A percentile compares a stretch with the other conserved stretches of the same genome.
These are phyloP conservation scores for Xestia rhomboidea DNA, from an alignment of 2,888 invertebrate genomes.

Conservation along the genomic window DNA sequence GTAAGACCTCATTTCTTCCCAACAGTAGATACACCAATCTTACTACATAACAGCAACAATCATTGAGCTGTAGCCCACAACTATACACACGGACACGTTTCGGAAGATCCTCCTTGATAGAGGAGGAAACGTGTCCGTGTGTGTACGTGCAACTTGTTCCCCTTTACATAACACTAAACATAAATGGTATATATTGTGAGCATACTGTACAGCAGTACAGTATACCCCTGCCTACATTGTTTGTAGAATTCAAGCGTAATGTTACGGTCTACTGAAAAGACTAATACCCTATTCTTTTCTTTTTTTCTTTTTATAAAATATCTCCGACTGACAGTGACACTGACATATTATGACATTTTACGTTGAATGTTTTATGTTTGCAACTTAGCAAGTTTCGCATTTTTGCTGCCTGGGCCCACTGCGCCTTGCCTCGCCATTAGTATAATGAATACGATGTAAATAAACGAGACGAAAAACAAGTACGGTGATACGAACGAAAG, in stretches of 20 bases:
- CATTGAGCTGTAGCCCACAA: neutral
- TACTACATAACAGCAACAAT: too few relatives aligned
- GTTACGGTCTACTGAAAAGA: constrained; percentile 6
- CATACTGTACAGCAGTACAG: neutral
- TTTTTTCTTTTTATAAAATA: neutral
- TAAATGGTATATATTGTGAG: neutral
- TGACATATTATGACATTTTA: constrained; percentile 23
- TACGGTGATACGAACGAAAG: constrained; percentile 13
- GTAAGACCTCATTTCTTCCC: too few relatives aligned
- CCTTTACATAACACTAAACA: neutral
- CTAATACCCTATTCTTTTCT: constrained; percentile 1
- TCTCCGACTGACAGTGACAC: constrained; percentile 20
- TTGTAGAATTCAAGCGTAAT: neutral
- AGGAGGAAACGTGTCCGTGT: neutral
- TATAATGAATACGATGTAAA: constrained; percentile 15
- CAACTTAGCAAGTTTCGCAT: neutral
- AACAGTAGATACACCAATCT: too few relatives aligned
- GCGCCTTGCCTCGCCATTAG: too few relatives aligned
- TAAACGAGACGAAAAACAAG: constrained; percentile 22
- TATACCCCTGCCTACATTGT: neutral
- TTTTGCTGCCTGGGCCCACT: neutral
- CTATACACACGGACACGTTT: neutral
- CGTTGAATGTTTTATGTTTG: constrained; percentile 7
- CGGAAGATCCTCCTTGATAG: neutral
- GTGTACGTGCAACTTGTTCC: neutral